Evolutionary conservation across 2,113 vertebrate species (phyloP).

Genomic region (Callopanchax toddi): DNA sequence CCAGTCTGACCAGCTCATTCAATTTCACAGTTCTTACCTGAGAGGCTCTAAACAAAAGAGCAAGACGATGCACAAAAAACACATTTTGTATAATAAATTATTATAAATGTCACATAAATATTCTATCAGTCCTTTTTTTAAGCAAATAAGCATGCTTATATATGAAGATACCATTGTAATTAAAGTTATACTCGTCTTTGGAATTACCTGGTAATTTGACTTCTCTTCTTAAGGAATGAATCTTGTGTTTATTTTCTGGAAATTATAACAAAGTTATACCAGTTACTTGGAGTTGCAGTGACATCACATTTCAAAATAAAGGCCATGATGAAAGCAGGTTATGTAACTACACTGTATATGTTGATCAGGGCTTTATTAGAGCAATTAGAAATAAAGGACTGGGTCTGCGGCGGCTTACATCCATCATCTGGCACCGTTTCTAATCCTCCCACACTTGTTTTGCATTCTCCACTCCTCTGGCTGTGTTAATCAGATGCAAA

Average conservation of each 20-base stretch:
- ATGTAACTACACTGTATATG: slow-evolving; percentile 32
- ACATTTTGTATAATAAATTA: too few relatives aligned
- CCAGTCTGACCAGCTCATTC: too few relatives aligned
- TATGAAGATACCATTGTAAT: too few relatives aligned
- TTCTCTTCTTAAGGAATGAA: too few relatives aligned
- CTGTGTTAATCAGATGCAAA: slow-evolving; percentile 59
- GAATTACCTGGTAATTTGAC: too few relatives aligned
- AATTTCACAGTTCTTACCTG: too few relatives aligned
- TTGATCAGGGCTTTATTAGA: slow-evolving; percentile 38
- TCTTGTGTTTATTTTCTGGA: neutral
- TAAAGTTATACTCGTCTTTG: too few relatives aligned
- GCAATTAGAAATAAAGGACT: slow-evolving; percentile 46
- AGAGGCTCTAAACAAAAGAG: too few relatives aligned
- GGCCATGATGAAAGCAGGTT: slow-evolving; percentile 15
- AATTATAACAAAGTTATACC: neutral
- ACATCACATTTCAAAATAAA: neutral
- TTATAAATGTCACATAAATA: too few relatives aligned
- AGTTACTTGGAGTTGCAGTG: neutral
- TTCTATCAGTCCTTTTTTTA: too few relatives aligned
- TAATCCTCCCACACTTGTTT: slow-evolving; percentile 70
- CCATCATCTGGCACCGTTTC: slow-evolving; percentile 49
- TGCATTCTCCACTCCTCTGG: slow-evolving; percentile 47
- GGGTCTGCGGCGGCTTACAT: slow-evolving; percentile 51
- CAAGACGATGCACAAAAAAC: too few relatives aligned
- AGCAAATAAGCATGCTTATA: too few relatives aligned